Evolutionary conservation across 2,797 vertebrate species (phyloP).

Genomic region (Acanthopagrus latus): DNA sequence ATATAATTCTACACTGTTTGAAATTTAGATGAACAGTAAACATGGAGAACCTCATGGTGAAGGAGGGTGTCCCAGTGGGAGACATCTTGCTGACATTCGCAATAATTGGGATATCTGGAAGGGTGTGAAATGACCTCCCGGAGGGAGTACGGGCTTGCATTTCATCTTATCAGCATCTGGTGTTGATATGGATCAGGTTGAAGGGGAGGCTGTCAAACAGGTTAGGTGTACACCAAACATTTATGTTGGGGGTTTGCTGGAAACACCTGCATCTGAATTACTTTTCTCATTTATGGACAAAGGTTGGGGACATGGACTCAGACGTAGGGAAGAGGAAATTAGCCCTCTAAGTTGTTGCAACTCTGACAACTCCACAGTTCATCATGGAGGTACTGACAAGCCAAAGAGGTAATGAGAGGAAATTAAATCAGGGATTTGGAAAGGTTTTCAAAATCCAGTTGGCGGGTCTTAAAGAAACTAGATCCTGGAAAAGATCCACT

Average conservation of each 20-base stretch:
- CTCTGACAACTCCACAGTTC: background rate
- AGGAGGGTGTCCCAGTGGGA: background rate
- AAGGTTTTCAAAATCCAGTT: background rate
- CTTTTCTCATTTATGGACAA: background rate
- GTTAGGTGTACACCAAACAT: slow-evolving; percentile 9
- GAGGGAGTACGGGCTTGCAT: slow-evolving; percentile 2
- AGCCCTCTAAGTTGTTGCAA: background rate
- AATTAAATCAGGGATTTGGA: slow-evolving; percentile 2
- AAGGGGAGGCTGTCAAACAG: slow-evolving; percentile 9
- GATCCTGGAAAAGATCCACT: background rate
- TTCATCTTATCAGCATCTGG: slow-evolving; percentile 44
- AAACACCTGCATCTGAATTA: slow-evolving; percentile 24
- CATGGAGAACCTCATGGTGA: background rate
- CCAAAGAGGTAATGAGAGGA: background rate
- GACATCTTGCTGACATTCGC: slow-evolving; percentile 5
- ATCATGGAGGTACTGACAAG: background rate
- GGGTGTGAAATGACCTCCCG: background rate
- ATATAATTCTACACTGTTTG: background rate
- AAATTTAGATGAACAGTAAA: background rate
- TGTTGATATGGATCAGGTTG: slow-evolving; percentile 24
- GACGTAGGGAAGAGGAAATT: background rate
- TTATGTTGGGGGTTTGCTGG: slow-evolving; percentile 11
- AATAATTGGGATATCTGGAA: background rate
- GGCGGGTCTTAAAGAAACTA: background rate
- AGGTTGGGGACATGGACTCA: background rate